phyloP scores from a whole-genome alignment of 1,140 invertebrate species.

The Lucilia cuprina region DNA sequence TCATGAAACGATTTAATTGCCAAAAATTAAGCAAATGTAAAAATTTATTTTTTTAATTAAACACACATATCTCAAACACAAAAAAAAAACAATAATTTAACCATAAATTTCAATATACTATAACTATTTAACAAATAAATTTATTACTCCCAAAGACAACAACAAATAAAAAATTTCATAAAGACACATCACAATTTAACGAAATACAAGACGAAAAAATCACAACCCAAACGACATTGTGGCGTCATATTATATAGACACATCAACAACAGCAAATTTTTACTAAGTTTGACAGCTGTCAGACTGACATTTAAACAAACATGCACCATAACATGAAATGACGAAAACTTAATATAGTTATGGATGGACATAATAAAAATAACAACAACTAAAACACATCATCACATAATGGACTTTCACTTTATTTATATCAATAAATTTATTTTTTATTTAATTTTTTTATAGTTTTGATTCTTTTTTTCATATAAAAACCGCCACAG shows the following conservation, averaged over 20 bases:
- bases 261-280: conserved; percentile 5
- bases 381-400: not conserved
- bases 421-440: not conserved
- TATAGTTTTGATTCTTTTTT: not conserved
- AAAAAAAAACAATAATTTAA: too few species aligned
- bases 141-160: not conserved
- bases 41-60: too few species aligned
- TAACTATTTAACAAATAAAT: too few species aligned
- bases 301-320: conserved; percentile 21
- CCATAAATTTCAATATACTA: too few species aligned
- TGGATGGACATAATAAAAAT: not conserved
- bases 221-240: not conserved
- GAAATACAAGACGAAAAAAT: not conserved
- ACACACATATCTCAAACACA: too few species aligned
- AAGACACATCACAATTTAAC: not conserved
- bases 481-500: not conserved
- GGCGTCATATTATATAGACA: not conserved
- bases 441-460: not conserved
- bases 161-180: not conserved
- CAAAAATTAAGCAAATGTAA: too few species aligned
- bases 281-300: conserved; percentile 33
- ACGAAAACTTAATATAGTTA: not conserved
- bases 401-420: conserved; percentile 7
- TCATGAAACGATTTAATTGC: too few species aligned
- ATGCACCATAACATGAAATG: not conserved